Percentiles rank a stretch among this genome's conserved stretches.
Conservation (phyloP, 1,140 invertebrate genomes). For the Adelges cooleyi region DNA sequence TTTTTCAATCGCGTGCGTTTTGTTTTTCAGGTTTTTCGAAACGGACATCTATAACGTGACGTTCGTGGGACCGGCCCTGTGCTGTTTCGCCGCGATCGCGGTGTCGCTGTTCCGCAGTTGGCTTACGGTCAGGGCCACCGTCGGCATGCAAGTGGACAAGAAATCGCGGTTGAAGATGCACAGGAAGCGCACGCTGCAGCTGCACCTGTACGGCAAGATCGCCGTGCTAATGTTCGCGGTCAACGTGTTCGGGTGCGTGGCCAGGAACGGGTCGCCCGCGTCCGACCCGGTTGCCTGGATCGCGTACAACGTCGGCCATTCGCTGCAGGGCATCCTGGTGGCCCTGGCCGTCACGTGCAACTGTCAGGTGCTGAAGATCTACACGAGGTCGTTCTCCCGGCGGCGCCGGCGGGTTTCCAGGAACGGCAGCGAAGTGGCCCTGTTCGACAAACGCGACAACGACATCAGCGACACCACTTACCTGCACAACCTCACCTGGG, state of each 20-base stretch:
- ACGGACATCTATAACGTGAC: slow-evolving; percentile 40
- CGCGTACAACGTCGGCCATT: slow-evolving; percentile 41
- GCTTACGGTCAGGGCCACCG: slow-evolving; percentile 41
- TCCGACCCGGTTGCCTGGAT: slow-evolving; percentile 37
- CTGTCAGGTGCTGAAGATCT: slow-evolving; percentile 36
- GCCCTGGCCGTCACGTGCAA: slow-evolving; percentile 53
- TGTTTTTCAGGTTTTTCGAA: slow-evolving; percentile 42
- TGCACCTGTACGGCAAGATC: slow-evolving; percentile 48
- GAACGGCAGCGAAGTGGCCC: neutral
- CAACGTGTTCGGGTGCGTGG: slow-evolving; percentile 31
- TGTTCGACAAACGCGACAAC: slow-evolving; percentile 22
- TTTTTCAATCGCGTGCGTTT: too few species aligned
- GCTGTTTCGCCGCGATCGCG: slow-evolving; percentile 38
- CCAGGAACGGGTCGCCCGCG: slow-evolving; percentile 27
- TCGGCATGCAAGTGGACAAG: slow-evolving; percentile 45
- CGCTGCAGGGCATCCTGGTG: slow-evolving; percentile 47
- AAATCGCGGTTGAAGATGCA: slow-evolving; percentile 49
- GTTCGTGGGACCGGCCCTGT: slow-evolving; percentile 39
- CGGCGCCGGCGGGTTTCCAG: neutral
- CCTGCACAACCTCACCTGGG: slow-evolving; percentile 15
- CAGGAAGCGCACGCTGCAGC: slow-evolving; percentile 45
- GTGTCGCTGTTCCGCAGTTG: slow-evolving; percentile 41
- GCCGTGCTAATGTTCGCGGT: slow-evolving; percentile 35
- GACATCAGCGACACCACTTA: slow-evolving; percentile 22
- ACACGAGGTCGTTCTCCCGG: slow-evolving; percentile 25